phyloP scores from a whole-genome alignment of 2,888 invertebrate genomes.

The Pseudeuparius sepicola region DNA sequence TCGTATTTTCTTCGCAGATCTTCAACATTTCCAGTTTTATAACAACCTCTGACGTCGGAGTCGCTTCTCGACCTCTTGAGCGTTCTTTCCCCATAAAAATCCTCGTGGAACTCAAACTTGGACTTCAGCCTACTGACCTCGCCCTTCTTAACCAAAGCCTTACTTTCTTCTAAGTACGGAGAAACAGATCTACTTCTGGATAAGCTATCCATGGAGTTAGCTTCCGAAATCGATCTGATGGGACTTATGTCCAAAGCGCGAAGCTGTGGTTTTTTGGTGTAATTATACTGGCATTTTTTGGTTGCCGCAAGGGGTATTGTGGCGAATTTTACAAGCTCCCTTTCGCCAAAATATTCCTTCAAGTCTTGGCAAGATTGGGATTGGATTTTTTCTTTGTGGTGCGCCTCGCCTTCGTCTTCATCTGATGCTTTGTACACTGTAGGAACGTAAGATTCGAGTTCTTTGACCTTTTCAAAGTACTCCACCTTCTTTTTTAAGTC shows the following conservation, averaged over 20 bases:
- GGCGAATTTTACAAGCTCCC: conserved; percentile 48
- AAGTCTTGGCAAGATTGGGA: conserved; percentile 65
- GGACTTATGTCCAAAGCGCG: conserved; percentile 38
- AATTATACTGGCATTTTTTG: conserved; percentile 42
- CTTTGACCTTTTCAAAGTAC: conserved; percentile 65
- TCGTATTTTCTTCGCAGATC: conserved; percentile 54
- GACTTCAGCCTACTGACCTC: conserved; percentile 69
- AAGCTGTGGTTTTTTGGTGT: conserved; percentile 35
- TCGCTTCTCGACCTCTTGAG: conserved; percentile 58
- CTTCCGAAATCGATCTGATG: conserved; percentile 36
- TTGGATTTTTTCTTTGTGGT: conserved; percentile 16
- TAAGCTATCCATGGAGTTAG: conserved; percentile 55
- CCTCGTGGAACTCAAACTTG: conserved; percentile 61
- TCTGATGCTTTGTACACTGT: conserved; percentile 42
- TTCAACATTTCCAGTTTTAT: conserved; percentile 50
- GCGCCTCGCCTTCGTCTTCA: conserved; percentile 27
- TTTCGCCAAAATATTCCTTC: conserved; percentile 75
- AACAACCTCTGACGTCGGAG: conserved; percentile 56
- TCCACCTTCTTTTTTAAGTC: conserved; percentile 65
- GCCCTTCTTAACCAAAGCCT: conserved; percentile 62
- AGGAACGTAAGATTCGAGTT: conserved; percentile 40
- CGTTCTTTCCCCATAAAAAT: conserved; percentile 28
- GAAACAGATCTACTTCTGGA: conserved; percentile 63
- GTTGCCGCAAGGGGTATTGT: conserved; percentile 44
- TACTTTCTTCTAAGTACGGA: conserved; percentile 62